phyloP scores from a whole-genome alignment of 1,140 invertebrate species.

The Drosophila baimaii region DNA sequence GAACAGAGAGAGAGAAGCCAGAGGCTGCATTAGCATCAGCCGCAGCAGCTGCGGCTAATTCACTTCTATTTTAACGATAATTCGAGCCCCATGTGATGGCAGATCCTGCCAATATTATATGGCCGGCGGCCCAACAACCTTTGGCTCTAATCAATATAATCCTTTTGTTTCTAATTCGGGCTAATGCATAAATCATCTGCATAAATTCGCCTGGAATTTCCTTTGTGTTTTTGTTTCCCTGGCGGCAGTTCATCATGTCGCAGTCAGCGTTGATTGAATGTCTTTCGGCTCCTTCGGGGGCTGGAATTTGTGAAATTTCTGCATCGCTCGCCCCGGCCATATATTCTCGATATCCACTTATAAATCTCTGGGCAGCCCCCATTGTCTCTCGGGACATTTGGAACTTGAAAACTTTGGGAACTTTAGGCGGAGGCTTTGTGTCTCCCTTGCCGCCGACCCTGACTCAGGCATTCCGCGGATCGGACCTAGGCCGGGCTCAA shows the following conservation, averaged over 20 bases:
- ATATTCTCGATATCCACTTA: slow-evolving; percentile 44
- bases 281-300: slow-evolving; percentile 28
- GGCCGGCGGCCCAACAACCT: too few species aligned
- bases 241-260: slow-evolving; percentile 69
- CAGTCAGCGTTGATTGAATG: slow-evolving; percentile 72
- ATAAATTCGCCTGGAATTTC: slow-evolving; percentile 80
- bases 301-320: slow-evolving; percentile 67
- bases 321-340: slow-evolving; percentile 25
- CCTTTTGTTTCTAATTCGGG: slow-evolving; percentile 44
- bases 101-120: neutral
- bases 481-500: slow-evolving; percentile 41
- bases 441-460: slow-evolving; percentile 9
- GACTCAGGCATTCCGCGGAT: slow-evolving; percentile 19
- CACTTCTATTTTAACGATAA: slow-evolving; percentile 42
- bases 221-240: slow-evolving; percentile 59
- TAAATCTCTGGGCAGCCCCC: slow-evolving; percentile 60
- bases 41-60: slow-evolving; percentile 27
- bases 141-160: slow-evolving; percentile 14
- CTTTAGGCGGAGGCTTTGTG: slow-evolving; percentile 11
- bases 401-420: neutral
- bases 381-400: slow-evolving; percentile 47
- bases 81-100: slow-evolving; percentile 3
- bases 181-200: slow-evolving; percentile 78
- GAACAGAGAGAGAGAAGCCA: neutral
- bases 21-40: neutral